Evolutionary conservation across 35 echinoderm and acorn worm species (phyloP).

Genomic region (Anneissia japonica): DNA sequence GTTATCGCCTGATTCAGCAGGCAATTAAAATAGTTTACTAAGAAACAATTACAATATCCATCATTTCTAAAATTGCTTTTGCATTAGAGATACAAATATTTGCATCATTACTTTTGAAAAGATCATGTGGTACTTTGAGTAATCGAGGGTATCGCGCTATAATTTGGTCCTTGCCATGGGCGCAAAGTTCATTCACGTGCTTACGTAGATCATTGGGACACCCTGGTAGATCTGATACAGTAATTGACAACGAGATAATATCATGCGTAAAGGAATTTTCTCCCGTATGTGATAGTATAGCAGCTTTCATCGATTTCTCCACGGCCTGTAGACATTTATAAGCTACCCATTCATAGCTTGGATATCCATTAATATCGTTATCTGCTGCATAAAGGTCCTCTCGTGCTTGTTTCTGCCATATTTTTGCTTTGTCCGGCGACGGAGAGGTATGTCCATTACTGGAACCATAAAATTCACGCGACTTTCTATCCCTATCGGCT

Average conservation of each 20-base stretch:
- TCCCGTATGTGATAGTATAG: neutral
- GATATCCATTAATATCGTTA: neutral
- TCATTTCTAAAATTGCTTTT: no score
- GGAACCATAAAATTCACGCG: neutral
- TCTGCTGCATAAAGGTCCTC: conserved; percentile 12
- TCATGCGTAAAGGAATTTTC: neutral
- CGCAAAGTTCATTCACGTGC: no score
- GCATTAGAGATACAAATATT: no score
- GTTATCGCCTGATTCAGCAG: no score
- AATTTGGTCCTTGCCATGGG: no score
- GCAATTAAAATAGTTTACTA: no score
- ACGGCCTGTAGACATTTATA: conserved; percentile 17
- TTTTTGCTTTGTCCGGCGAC: neutral
- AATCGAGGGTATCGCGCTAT: no score
- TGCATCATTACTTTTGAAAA: no score
- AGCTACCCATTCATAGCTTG: conserved; percentile 1
- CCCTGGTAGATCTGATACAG: neutral
- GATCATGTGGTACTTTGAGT: no score
- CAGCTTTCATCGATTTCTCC: conserved; percentile 35
- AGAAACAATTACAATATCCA: no score
- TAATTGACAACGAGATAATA: neutral
- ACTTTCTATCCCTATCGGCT: neutral
- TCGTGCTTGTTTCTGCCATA: conserved; percentile 31
- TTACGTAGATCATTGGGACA: neutral
- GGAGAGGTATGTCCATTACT: neutral